Evolutionary conservation across 1,140 invertebrate genomes (phyloP).

Genomic region (Scaptodrosophila lebanonensis): DNA sequence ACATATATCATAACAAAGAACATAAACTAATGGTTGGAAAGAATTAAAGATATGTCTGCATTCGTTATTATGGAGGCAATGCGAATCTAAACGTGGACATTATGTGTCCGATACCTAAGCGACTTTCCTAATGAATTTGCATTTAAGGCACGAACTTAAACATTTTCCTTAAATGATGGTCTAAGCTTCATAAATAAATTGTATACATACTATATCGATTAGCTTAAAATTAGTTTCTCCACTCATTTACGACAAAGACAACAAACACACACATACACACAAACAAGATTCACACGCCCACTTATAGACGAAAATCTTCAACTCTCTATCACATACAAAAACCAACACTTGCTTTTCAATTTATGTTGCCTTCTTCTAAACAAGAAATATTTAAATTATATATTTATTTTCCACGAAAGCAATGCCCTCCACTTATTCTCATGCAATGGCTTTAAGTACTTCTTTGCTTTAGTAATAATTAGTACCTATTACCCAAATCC

Average conservation of each 20-base stretch:
- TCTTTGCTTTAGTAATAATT: too few relatives aligned
- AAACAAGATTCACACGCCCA: slow-evolving; percentile 24
- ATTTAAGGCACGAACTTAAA: slow-evolving; percentile 67
- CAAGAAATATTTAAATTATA: slow-evolving; percentile 24
- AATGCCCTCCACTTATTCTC: too few relatives aligned
- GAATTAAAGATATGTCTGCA: too few relatives aligned
- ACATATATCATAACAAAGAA: too few relatives aligned
- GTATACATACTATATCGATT: slow-evolving; percentile 71
- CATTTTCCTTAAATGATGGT: slow-evolving; percentile 76
- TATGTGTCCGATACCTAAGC: slow-evolving; percentile 60
- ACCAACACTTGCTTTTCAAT: slow-evolving; percentile 49
- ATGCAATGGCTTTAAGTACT: too few relatives aligned
- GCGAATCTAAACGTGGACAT: slow-evolving; percentile 48
- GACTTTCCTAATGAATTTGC: slow-evolving; percentile 72
- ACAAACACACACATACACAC: slow-evolving; percentile 29
- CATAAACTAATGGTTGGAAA: too few relatives aligned
- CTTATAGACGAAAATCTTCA: slow-evolving; percentile 37
- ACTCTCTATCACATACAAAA: slow-evolving; percentile 31
- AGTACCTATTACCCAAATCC: too few relatives aligned
- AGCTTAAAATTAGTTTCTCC: slow-evolving; percentile 70
- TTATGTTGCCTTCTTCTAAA: slow-evolving; percentile 35
- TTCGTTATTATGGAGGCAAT: too few relatives aligned
- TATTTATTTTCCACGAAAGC: slow-evolving; percentile 16
- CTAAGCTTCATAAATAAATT: slow-evolving; percentile 69
- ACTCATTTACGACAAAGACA: slow-evolving; percentile 65